Evolutionary conservation across 2,888 invertebrate species (phyloP).

Genomic region (Chalcis sispes): DNA sequence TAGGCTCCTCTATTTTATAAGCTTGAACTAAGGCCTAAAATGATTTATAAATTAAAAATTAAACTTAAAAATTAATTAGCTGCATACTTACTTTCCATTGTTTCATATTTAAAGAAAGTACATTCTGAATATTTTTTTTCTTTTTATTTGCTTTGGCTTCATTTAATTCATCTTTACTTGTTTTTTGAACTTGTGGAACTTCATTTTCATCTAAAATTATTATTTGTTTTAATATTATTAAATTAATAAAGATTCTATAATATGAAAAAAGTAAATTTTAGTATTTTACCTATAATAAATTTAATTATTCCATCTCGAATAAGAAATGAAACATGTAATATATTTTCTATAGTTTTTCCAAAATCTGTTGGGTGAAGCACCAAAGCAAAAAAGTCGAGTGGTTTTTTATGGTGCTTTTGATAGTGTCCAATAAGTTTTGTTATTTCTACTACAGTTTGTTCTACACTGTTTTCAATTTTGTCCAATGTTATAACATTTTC

Average conservation of each 20-base stretch:
- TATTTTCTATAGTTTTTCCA: conserved; percentile 80
- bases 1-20: conserved; percentile 65
- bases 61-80: background rate
- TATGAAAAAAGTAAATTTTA: background rate
- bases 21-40: conserved; percentile 65
- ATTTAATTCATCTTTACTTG: conserved; percentile 66
- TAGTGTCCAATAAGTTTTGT: conserved; percentile 76
- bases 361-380: conserved; percentile 81
- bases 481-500: conserved; percentile 77
- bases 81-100: conserved; percentile 78
- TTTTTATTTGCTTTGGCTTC: conserved; percentile 57
- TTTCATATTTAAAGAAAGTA: conserved; percentile 78
- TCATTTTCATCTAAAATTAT: conserved; percentile 61
- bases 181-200: conserved; percentile 65
- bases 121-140: conserved; percentile 78
- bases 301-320: conserved; percentile 79
- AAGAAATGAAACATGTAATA: conserved; percentile 82
- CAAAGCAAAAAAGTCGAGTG: conserved; percentile 80
- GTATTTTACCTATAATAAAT: conserved; percentile 76
- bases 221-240: background rate
- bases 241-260: conserved; percentile 6
- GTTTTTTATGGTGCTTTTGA: conserved; percentile 74
- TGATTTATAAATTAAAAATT: conserved; percentile 50
- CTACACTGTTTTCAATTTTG: conserved; percentile 79
- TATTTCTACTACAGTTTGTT: conserved; percentile 79